Percentiles rank a stretch among this genome's conserved stretches.
Evolutionary conservation across 2,797 vertebrate species (phyloP).

Genomic region (Emys orbicularis): DNA sequence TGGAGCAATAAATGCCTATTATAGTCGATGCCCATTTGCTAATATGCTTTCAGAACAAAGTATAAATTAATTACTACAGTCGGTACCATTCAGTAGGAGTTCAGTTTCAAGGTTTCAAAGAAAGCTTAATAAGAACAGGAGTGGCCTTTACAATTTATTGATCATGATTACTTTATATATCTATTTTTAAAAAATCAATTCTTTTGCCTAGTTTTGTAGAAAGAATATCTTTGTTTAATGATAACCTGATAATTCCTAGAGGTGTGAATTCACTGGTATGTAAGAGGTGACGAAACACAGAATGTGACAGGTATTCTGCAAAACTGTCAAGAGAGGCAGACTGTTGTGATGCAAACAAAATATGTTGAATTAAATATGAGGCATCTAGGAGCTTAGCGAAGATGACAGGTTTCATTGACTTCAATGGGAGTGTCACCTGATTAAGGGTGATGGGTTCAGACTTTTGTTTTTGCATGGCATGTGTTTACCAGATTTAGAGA

Average conservation of each 20-base stretch:
- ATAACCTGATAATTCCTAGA: conserved; percentile 78
- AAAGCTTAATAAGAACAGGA: conserved; percentile 75
- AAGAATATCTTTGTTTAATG: conserved; percentile 81
- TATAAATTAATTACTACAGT: conserved; percentile 45
- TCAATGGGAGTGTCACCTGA: neutral
- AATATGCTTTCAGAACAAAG: conserved; percentile 57
- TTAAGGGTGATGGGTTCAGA: neutral
- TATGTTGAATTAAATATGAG: conserved; percentile 61
- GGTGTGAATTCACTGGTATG: conserved; percentile 71
- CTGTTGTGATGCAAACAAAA: conserved; percentile 71
- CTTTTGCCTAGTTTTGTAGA: conserved; percentile 77
- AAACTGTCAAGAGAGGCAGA: conserved; percentile 69
- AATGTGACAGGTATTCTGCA: conserved; percentile 68
- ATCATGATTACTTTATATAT: neutral
- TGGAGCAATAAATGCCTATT: conserved; percentile 54
- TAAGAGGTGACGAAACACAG: conserved; percentile 76
- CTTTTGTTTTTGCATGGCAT: neutral
- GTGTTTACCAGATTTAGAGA: neutral
- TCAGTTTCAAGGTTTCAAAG: conserved; percentile 63
- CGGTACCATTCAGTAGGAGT: conserved; percentile 21
- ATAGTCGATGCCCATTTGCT: conserved; percentile 23
- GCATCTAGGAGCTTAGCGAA: conserved; percentile 65
- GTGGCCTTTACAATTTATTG: conserved; percentile 63
- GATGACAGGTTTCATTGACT: conserved; percentile 4
- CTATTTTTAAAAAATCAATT: neutral